These are phyloP conservation scores for Andinoacara biseriatus DNA, from an alignment of 2,113 vertebrate species.

Conservation along the genomic window DNA sequence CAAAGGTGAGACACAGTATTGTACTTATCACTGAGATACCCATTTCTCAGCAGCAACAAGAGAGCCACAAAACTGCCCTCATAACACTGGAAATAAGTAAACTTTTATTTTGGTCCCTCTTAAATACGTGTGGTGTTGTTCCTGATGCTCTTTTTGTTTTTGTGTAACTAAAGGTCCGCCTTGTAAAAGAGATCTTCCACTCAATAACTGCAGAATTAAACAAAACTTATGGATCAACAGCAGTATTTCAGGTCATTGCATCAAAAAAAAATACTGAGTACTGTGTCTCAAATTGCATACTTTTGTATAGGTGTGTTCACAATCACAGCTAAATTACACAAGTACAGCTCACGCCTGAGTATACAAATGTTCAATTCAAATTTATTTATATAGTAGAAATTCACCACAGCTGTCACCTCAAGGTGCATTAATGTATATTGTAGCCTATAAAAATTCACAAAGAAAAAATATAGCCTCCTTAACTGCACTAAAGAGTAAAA, in stretches of 20 bases:
- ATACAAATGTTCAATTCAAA: too few relatives aligned
- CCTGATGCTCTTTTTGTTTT: background rate
- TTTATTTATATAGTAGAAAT: background rate
- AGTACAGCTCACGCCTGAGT: too few relatives aligned
- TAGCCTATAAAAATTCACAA: background rate
- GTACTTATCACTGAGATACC: background rate
- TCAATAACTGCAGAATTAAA: background rate
- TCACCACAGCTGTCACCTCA: rapidly evolving
- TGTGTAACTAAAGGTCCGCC: background rate
- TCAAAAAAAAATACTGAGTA: too few relatives aligned
- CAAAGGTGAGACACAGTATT: background rate
- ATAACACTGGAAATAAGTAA: too few relatives aligned
- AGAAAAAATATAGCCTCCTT: too few relatives aligned
- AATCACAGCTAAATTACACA: background rate
- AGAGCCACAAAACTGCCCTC: background rate
- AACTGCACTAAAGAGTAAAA: too few relatives aligned
- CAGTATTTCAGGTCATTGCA: background rate
- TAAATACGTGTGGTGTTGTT: too few relatives aligned
- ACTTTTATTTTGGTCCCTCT: too few relatives aligned
- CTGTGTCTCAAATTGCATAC: background rate
- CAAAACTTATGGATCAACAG: background rate
- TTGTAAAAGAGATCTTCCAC: background rate
- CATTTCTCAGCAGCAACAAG: background rate
- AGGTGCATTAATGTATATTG: background rate
- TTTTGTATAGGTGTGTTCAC: background rate